Evolutionary conservation across 2,888 invertebrate genomes (phyloP), one percentile per base, ranked within the genome.

Genomic region (Rhimphoctona megacephalus): DNA sequence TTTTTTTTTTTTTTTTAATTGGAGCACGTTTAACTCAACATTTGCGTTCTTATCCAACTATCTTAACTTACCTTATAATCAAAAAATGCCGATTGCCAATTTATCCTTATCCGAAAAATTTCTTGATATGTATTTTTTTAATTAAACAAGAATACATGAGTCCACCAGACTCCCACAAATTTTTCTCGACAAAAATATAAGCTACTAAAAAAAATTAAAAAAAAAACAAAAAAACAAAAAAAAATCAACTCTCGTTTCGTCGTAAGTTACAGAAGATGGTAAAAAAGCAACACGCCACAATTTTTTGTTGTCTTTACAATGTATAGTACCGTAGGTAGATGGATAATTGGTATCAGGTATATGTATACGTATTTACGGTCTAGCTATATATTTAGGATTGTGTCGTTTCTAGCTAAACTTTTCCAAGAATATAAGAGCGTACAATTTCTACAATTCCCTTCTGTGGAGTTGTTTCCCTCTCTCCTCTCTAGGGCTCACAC

Each of bases 351-450:
- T 78, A 81, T 73, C 78, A 66, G 77, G 67, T 78, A 66, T 61
- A 66, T 61, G 64, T 83, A 66, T 67, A 74, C 49, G 33, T 57
- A 17, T 72, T 30, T 64, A 70, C 30, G 54, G 33, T 79, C 52
- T 64, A 74, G 74, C 78, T 78, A 64, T 67, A 86, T 72, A 83
- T 84, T 81, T 74, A 52, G 78, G 69, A 81, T 84, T 78, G 73
- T 81, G 69, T 86, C 72, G 67, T 78, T 86, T 72, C 74, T 73
- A 66, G 77, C 81, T 78, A 81, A 86, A 86, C 81, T 81, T 86
- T 86, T 86, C 86, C 78, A 17, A 61, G 86, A 86, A 86, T 61
- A 61, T n/a, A 61, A 73, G 61, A 84, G 52, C 73, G 72, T 78
- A 69, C 66, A 86, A 78, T 86, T 86, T 81, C 83, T 86, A 84